Evolutionary conservation across 2,888 invertebrate genomes (phyloP).

Genomic region (Seladonia tumulorum): DNA sequence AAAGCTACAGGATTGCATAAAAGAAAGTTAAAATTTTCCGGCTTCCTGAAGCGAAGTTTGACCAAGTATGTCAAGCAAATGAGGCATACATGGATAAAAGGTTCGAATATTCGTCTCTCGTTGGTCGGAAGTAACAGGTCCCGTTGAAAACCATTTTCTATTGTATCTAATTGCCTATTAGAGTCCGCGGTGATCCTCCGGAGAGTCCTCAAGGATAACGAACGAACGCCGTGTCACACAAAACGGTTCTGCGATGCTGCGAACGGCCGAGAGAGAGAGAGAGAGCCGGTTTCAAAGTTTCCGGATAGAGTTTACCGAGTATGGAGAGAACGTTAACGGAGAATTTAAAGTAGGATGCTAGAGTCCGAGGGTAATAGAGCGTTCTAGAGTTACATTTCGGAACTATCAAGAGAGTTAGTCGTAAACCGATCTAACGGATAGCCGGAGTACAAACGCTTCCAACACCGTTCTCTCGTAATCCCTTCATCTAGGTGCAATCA

Average conservation of each 20-base stretch:
- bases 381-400: constrained; percentile 10
- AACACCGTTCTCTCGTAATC: neutral
- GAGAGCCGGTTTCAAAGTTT: constrained; percentile 8
- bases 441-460: neutral
- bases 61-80: no score
- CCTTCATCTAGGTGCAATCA: neutral
- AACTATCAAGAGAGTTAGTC: constrained; percentile 9
- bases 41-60: no score
- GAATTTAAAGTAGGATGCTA: constrained; percentile 18
- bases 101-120: no score
- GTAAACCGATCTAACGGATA: neutral
- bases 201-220: neutral
- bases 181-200: neutral
- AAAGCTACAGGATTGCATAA: no score
- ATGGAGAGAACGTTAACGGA: constrained; percentile 2
- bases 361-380: constrained; percentile 15
- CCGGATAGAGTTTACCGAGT: constrained; percentile 12
- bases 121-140: neutral
- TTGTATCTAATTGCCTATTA: neutral
- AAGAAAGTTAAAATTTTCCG: no score
- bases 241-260: neutral
- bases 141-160: neutral
- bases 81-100: no score
- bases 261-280: neutral
- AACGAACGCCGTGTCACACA: neutral